Evolutionary conservation across 2,113 vertebrate species (phyloP), one percentile per base, ranked within the genome.

Genomic region (Mungos mungo): DNA sequence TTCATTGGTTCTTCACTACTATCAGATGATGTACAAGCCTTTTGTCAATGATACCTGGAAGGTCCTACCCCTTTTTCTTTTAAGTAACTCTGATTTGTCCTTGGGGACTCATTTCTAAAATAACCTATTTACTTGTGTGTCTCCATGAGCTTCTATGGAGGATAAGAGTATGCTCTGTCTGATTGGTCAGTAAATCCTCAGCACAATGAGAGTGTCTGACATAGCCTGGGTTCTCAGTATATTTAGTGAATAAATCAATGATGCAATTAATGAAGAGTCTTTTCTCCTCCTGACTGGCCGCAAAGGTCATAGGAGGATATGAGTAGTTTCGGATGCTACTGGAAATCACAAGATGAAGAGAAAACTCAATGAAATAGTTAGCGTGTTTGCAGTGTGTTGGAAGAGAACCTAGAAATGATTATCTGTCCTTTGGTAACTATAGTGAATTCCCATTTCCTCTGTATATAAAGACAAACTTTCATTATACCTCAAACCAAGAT

Each of bases 381-480:
- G 31, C 65, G 25, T 82, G 35, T 65, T 86, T 87, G 16, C 41
- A 41, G 60, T 79, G 9, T 91, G 19, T 57, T 90, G 76, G 25
- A 72, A 50, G 83, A 16, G 35, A 91, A 82, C 5, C 27, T 52
- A 85, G 88, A 69, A 90, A 82, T 66, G n/a, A 79, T 87, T 93
- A 68, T 68, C 52, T 95, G 97, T 89, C 38, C 52, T 79, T 10
- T 87, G 47, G 47, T 89, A 91, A 96, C 74, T 95, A 93, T 25
- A 96, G 57, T 92, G 47, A 57, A 71, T 90, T 95, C 88, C 65
- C 71, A 90, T 54, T 96, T 71, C 35, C 52, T 88, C 38, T 88
- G 33, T 13, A 77, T 31, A 90, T 19, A 50, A 95, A 74, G 29
- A 83, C 90, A 77, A 92, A 80, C 80, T 66, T 66, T 80, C 80